These are phyloP conservation scores for Galemys pyrenaicus DNA, from an alignment of 2,113 vertebrate genomes.

Conservation along the genomic window DNA sequence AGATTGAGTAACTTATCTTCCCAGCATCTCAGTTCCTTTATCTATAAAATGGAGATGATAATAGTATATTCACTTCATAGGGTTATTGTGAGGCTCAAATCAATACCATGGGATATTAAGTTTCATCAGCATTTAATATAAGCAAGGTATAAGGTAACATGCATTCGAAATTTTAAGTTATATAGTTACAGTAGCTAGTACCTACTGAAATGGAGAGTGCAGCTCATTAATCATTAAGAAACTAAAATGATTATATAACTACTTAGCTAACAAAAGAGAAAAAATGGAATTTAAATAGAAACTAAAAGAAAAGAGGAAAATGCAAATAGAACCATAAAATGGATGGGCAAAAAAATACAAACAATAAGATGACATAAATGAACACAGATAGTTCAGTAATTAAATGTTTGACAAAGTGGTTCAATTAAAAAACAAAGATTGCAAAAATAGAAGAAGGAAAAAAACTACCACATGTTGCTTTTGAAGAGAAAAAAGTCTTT, in stretches of 20 bases:
- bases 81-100: conserved; percentile 19
- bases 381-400: conserved; percentile 22
- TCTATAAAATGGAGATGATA: conserved; percentile 35
- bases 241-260: not conserved
- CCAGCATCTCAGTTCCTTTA: not conserved
- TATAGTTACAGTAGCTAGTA: not conserved
- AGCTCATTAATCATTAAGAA: conserved; percentile 5
- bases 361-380: not conserved
- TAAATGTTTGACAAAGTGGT: conserved; percentile 5
- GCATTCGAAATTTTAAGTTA: conserved; percentile 28
- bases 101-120: not conserved
- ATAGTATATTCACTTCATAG: not conserved
- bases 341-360: not conserved
- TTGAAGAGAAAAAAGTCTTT: not conserved
- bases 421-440: not conserved
- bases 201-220: not conserved
- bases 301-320: not conserved
- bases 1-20: not conserved
- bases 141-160: not conserved
- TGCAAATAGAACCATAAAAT: not conserved
- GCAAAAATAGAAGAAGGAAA: conserved; percentile 7
- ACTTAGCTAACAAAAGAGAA: not conserved
- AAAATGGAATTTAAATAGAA: conserved; percentile 29
- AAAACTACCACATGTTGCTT: not conserved
- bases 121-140: not conserved